Conservation (phyloP, 2,113 vertebrate species). For the Gymnorhina tibicen region DNA sequence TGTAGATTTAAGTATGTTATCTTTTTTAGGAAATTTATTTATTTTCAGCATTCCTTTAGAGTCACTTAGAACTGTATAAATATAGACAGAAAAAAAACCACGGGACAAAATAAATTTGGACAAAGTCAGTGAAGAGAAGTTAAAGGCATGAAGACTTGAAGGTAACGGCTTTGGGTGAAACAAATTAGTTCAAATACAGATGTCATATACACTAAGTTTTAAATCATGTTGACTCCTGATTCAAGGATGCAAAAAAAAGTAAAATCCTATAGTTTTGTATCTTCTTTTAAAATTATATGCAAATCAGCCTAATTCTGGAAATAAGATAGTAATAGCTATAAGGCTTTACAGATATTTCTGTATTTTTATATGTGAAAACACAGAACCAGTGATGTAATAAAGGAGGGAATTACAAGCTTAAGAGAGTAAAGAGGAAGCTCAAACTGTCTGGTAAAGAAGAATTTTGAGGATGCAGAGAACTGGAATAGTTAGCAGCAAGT, state of each 20-base stretch:
- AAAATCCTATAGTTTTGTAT: neutral
- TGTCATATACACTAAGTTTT: neutral
- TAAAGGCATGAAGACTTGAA: neutral
- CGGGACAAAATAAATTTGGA: neutral
- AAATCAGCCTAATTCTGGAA: neutral
- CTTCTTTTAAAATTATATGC: neutral
- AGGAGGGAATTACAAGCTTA: neutral
- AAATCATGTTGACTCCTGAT: neutral
- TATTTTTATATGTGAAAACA: neutral
- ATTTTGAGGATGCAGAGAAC: neutral
- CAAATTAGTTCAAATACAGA: neutral
- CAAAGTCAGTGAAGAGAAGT: neutral
- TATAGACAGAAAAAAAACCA: neutral
- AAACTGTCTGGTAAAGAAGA: neutral
- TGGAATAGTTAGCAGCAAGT: neutral
- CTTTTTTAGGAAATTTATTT: neutral
- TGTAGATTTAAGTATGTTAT: neutral
- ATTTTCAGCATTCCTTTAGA: neutral
- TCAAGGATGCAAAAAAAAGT: neutral
- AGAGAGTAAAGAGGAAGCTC: neutral
- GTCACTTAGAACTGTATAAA: neutral
- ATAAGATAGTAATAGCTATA: neutral
- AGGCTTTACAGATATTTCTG: neutral
- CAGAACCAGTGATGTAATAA: neutral
- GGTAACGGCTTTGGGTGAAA: neutral